Percentiles rank a stretch among this genome's conserved stretches.
These are phyloP conservation scores for Mystacides longicornis DNA, from an alignment of 2,888 invertebrate genomes.

Conservation along the genomic window DNA sequence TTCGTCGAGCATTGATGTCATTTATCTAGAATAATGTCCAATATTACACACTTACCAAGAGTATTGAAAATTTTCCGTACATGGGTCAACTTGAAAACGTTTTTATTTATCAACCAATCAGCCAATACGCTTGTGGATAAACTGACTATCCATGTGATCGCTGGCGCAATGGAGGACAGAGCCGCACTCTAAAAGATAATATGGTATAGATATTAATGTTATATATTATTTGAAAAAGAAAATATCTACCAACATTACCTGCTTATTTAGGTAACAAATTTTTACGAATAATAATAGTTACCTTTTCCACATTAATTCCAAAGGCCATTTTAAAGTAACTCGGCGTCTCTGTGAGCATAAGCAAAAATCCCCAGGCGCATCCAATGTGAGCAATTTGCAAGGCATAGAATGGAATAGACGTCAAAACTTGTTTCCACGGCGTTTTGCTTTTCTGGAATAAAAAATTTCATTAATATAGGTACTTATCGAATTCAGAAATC, in stretches of 20 bases:
- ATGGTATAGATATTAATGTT: no score
- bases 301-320: conserved; percentile 13
- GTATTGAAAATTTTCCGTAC: conserved; percentile 16
- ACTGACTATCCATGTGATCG: conserved; percentile 58
- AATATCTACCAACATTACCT: background rate
- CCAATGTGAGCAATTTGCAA: conserved; percentile 12
- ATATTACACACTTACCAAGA: conserved; percentile 14
- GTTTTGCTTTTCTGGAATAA: conserved; percentile 4
- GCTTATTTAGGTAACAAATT: no score
- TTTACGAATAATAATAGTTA: conserved; percentile 4
- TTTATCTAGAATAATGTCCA: no score
- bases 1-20: no score
- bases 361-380: conserved; percentile 11
- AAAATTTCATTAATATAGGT: no score
- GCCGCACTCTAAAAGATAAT: conserved; percentile 51
- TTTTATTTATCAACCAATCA: conserved; percentile 8
- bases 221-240: background rate
- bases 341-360: conserved; percentile 14
- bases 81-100: conserved; percentile 1
- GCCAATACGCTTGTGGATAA: conserved; percentile 4
- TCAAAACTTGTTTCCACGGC: conserved; percentile 12
- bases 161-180: conserved; percentile 65
- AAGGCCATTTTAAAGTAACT: conserved; percentile 16
- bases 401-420: conserved; percentile 6
- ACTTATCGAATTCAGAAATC: no score